Percentiles rank a stretch among this genome's conserved stretches.
These are phyloP conservation scores for Propithecus perrieri DNA, from an alignment of 2,797 vertebrate species.

Conservation along the genomic window DNA sequence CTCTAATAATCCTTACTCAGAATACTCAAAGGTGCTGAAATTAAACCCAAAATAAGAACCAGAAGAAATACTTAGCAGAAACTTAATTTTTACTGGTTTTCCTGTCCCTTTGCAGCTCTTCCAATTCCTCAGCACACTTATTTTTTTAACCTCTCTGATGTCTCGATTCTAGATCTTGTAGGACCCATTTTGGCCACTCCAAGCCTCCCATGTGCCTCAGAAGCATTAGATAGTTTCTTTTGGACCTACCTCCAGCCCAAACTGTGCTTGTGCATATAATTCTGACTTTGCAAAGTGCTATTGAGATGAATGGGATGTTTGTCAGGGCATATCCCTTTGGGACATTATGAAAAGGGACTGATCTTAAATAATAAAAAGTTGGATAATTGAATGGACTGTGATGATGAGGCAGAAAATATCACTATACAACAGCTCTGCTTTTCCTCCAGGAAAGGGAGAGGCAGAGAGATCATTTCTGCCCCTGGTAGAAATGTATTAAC, in stretches of 20 bases:
- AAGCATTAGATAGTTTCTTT: constrained; percentile 77
- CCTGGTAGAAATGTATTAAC: not conserved
- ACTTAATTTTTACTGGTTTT: not conserved
- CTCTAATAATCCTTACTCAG: not conserved
- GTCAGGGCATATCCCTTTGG: constrained; percentile 56
- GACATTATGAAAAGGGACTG: constrained; percentile 42
- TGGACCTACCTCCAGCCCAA: constrained; percentile 68
- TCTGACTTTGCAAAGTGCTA: constrained; percentile 66
- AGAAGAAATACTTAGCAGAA: constrained; percentile 18
- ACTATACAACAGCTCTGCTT: not conserved
- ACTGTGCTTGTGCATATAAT: constrained; percentile 61
- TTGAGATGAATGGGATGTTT: constrained; percentile 64
- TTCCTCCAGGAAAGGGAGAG: not conserved
- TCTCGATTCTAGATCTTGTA: not conserved
- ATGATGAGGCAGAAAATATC: constrained; percentile 56
- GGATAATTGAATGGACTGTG: constrained; percentile 9
- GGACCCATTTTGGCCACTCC: constrained; percentile 57
- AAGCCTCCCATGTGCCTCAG: constrained; percentile 70
- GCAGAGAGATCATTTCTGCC: not conserved
- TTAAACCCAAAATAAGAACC: constrained; percentile 14
- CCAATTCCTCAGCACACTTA: not conserved
- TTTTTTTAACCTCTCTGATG: constrained; percentile 17
- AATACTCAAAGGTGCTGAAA: constrained; percentile 2
- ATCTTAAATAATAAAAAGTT: constrained; percentile 61
- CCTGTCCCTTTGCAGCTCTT: not conserved